phyloP scores from a whole-genome alignment of 2,888 invertebrate species.

The Andrena fulva region DNA sequence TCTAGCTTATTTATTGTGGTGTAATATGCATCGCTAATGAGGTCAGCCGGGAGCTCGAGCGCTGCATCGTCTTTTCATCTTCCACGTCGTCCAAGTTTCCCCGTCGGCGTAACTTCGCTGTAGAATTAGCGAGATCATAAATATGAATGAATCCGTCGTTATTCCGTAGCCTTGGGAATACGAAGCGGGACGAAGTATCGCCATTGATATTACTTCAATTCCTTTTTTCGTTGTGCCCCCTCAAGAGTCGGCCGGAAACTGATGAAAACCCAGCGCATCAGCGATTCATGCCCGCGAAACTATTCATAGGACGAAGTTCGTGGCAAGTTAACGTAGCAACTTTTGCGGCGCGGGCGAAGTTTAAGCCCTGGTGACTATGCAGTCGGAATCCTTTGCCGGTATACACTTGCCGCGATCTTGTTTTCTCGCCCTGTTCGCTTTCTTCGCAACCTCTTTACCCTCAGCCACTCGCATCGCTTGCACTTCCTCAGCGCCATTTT shows the following conservation, averaged over 20 bases:
- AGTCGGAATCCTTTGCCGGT: slow-evolving; percentile 62
- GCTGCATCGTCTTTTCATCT: slow-evolving; percentile 69
- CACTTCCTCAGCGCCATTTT: slow-evolving; percentile 73
- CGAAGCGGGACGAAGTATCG: slow-evolving; percentile 35
- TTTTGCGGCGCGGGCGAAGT: slow-evolving; percentile 57
- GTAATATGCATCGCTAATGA: slow-evolving; percentile 71
- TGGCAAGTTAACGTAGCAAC: slow-evolving; percentile 63
- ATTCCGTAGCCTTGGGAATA: slow-evolving; percentile 47
- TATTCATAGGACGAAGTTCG: slow-evolving; percentile 61
- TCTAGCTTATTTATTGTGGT: slow-evolving; percentile 48
- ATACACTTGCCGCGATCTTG: slow-evolving; percentile 59
- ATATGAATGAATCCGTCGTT: slow-evolving; percentile 51
- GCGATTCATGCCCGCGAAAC: slow-evolving; percentile 60
- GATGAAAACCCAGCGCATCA: slow-evolving; percentile 49
- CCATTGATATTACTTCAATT: slow-evolving; percentile 49
- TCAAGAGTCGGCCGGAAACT: slow-evolving; percentile 2
- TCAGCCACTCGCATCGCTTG: slow-evolving; percentile 50
- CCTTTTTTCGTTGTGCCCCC: slow-evolving; percentile 25
- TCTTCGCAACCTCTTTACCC: slow-evolving; percentile 32
- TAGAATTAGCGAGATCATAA: slow-evolving; percentile 58
- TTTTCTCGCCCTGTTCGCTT: slow-evolving; percentile 59
- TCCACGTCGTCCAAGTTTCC: slow-evolving; percentile 45
- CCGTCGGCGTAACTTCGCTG: slow-evolving; percentile 43
- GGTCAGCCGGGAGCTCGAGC: slow-evolving; percentile 64
- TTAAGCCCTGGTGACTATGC: slow-evolving; percentile 55